phyloP scores from a whole-genome alignment of 2,113 vertebrate species.

The Anseranas semipalmata region DNA sequence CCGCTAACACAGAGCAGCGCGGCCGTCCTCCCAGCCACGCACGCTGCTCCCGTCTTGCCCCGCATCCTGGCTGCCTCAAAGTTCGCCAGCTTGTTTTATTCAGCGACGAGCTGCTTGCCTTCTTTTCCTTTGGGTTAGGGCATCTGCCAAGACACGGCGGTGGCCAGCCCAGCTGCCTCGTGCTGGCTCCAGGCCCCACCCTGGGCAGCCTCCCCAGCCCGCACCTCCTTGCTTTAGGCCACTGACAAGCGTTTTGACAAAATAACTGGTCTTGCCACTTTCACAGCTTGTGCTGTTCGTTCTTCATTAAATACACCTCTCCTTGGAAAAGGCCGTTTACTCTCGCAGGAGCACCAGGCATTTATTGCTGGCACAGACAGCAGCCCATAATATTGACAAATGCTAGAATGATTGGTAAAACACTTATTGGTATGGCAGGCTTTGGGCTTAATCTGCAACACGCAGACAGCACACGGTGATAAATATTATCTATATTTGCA shows the following conservation, averaged over 20 bases:
- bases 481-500: slow-evolving; percentile 32
- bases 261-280: background rate
- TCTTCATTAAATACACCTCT: slow-evolving; percentile 50
- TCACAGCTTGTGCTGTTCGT: background rate
- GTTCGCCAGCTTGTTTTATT: background rate
- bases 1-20: background rate
- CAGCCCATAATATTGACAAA: slow-evolving; percentile 61
- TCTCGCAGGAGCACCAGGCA: background rate
- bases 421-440: slow-evolving; percentile 36
- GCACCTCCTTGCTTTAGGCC: fast-evolving
- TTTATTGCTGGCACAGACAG: slow-evolving; percentile 50
- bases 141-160: background rate
- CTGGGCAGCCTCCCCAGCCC: background rate
- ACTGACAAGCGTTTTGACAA: background rate
- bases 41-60: background rate
- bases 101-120: background rate
- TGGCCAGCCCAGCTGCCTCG: background rate
- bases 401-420: slow-evolving; percentile 51
- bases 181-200: background rate
- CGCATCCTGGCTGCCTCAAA: background rate
- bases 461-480: background rate
- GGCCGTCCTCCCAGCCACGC: fast-evolving
- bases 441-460: slow-evolving; percentile 46
- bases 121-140: background rate
- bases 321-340: slow-evolving; percentile 33